Conservation (phyloP, 1,140 invertebrate species). For the Muscidifurax raptorellus region DNA sequence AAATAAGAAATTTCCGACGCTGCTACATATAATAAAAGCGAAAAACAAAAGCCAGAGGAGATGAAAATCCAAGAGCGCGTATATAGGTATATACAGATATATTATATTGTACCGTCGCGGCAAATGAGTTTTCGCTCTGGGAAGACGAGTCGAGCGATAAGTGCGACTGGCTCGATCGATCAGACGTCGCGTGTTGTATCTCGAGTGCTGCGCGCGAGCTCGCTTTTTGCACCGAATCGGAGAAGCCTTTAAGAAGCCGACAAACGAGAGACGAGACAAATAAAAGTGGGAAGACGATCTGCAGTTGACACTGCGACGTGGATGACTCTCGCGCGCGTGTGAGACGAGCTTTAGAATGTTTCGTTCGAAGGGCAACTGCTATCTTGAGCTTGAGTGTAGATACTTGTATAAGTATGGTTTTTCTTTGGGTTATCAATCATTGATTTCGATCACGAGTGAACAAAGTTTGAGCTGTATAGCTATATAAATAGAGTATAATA, state of each 20-base stretch:
- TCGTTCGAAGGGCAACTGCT: no score
- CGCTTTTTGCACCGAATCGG: no score
- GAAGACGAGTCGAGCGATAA: not conserved
- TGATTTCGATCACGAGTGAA: no score
- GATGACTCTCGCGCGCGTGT: no score
- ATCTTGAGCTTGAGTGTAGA: no score
- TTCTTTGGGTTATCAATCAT: no score
- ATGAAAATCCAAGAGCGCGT: not conserved
- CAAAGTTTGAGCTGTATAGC: no score
- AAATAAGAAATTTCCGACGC: not conserved
- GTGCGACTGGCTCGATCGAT: conserved; percentile 9
- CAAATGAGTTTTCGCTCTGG: not conserved
- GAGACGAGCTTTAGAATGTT: not conserved
- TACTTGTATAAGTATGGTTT: no score
- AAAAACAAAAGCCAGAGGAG: not conserved
- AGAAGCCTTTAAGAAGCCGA: not conserved
- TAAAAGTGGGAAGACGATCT: not conserved
- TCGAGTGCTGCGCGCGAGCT: not conserved
- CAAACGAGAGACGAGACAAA: not conserved
- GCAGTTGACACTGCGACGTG: no score
- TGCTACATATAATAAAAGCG: not conserved
- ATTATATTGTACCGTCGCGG: not conserved
- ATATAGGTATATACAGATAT: not conserved
- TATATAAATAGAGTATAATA: no score
- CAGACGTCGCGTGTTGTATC: conserved; percentile 13